Evolutionary conservation across 64 coral and sea anemone species (phyloP).

Genomic region (Montipora efflorescens): DNA sequence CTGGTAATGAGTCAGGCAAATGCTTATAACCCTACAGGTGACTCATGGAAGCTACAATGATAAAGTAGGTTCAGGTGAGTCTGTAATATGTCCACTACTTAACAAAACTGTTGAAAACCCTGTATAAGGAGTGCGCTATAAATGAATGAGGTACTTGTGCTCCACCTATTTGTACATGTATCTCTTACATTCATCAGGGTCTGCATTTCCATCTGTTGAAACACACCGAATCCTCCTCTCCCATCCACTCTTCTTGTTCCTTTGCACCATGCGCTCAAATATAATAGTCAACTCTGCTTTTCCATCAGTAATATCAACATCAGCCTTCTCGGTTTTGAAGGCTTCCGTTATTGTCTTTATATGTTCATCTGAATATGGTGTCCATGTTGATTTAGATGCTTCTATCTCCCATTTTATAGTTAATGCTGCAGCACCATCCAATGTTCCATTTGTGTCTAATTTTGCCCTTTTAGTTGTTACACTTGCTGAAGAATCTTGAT

Average conservation of each 20-base stretch:
- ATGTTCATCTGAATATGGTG: slow-evolving; percentile 65
- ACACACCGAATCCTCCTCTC: slow-evolving; percentile 87
- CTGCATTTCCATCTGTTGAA: slow-evolving; percentile 19
- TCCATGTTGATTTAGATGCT: slow-evolving; percentile 78
- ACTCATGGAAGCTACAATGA: too few species aligned
- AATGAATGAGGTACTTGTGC: too few species aligned
- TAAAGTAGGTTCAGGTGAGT: too few species aligned
- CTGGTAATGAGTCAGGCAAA: too few species aligned
- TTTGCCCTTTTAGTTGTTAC: background rate
- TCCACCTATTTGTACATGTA: too few species aligned
- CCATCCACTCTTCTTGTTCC: slow-evolving; percentile 90
- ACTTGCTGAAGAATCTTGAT: background rate
- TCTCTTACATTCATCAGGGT: slow-evolving; percentile 56
- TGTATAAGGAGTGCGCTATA: too few species aligned
- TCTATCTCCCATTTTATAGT: slow-evolving; percentile 77
- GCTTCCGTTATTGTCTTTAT: slow-evolving; percentile 69
- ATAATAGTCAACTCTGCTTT: slow-evolving; percentile 67
- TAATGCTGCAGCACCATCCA: background rate
- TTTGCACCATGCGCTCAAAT: slow-evolving; percentile 97
- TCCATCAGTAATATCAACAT: slow-evolving; percentile 58
- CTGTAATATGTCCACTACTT: too few species aligned
- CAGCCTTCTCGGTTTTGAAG: slow-evolving; percentile 62
- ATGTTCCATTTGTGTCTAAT: slow-evolving; percentile 8
- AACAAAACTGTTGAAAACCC: too few species aligned
- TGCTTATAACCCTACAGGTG: too few species aligned